These are phyloP conservation scores for Triplophysa tibetana DNA, from an alignment of 2,113 vertebrate genomes.

Conservation along the genomic window DNA sequence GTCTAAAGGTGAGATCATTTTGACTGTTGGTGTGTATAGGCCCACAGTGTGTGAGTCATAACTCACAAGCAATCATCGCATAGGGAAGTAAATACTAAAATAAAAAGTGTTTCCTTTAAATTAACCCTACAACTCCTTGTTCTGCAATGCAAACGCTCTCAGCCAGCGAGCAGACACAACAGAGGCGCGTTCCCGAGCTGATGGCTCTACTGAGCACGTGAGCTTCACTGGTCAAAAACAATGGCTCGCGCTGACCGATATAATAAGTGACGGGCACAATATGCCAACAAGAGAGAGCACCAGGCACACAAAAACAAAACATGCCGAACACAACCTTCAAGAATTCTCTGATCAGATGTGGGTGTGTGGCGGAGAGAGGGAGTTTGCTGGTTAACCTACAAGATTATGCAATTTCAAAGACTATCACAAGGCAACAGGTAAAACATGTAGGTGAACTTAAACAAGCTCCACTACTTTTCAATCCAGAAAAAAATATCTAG, in stretches of 20 bases:
- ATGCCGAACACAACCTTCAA: constrained; percentile 2
- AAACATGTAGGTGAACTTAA: constrained; percentile 7
- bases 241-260: constrained; percentile 66
- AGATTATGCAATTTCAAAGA: constrained; percentile 21
- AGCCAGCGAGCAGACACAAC: constrained; percentile 44
- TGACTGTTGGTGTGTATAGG: no score
- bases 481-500: not conserved
- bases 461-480: constrained; percentile 17
- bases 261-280: constrained; percentile 74
- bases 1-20: no score
- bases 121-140: constrained; percentile 13
- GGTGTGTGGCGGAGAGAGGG: constrained; percentile 15
- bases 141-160: constrained; percentile 43
- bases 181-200: constrained; percentile 32
- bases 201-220: constrained; percentile 61
- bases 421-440: constrained; percentile 33
- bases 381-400: constrained; percentile 22
- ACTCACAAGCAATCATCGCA: not conserved
- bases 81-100: not conserved
- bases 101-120: constrained; percentile 29
- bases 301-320: constrained; percentile 62
- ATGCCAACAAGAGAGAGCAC: constrained; percentile 65
- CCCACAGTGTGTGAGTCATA: no score
- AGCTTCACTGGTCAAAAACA: constrained; percentile 69
- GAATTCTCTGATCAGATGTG: not conserved